Evolutionary conservation across 2,888 invertebrate genomes (phyloP), one percentile per base, ranked within the genome.

Genomic region (Argyra leucocephala): DNA sequence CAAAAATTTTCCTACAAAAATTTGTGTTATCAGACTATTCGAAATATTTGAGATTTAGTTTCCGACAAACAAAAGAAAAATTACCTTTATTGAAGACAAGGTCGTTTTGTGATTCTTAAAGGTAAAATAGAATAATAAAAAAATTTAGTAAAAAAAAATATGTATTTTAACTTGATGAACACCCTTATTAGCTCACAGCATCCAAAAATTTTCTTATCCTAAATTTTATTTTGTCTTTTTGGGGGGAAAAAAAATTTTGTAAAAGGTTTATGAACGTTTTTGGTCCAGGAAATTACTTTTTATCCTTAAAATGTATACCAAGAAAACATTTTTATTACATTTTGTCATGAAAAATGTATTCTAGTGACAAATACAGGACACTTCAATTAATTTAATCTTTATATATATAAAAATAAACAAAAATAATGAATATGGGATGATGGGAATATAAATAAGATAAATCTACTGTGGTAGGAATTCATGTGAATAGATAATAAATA

Each of bases 321-420:
- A 10, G 5, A 21, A 21, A 21, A n/a, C n/a, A n/a, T 23, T 58
- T 58, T 58, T 22, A 22, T 58, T 58, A 58, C 58, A 58, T 58
- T 59, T 59, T 59, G 59, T 59, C 59, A 59, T 59, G 59, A 59
- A 59, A 59, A 59, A 59, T 59, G 23, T 59, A 10, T 12, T 23
- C 18, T 3, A 23, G 23, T 59, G 59, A 59, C 59, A 59, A 59
- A 59, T 59, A 23, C 23, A 23, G 23, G 59, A 59, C 59, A 59
- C 23, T 59, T 59, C 23, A 59, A 59, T 59, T 59, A 59, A 23
- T 59, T 59, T 59, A 23, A 59, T 59, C 59, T 59, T 23, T 23
- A 59, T 12, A 18, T 23, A n/a, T n/a, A n/a, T n/a, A n/a, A 59
- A 18, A 59, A 59, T 59, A 23, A 59, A 21, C 22, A 57, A 21